phyloP scores from a whole-genome alignment of 2,797 vertebrate genomes.

The Tadarida brasiliensis region DNA sequence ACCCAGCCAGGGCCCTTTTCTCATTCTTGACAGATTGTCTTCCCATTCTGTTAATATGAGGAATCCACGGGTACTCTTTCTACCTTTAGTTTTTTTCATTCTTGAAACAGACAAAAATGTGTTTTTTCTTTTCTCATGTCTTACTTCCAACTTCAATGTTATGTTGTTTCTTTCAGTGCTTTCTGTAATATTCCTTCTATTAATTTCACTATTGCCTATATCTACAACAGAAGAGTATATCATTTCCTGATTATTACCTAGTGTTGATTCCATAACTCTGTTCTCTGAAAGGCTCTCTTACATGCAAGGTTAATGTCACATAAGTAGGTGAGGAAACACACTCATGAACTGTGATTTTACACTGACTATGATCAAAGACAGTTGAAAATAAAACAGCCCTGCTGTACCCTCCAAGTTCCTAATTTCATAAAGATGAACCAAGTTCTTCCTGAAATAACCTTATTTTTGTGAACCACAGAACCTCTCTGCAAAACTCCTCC shows the following conservation, averaged over 20 bases:
- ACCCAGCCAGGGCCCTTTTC: not conserved
- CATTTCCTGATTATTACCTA: not conserved
- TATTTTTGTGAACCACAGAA: not conserved
- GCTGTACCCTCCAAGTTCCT: not conserved
- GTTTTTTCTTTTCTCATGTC: not conserved
- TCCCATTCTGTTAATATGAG: not conserved
- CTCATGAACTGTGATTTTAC: not conserved
- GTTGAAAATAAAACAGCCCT: not conserved
- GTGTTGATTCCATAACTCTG: not conserved
- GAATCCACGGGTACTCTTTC: fast-evolving
- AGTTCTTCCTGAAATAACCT: not conserved
- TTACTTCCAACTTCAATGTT: not conserved
- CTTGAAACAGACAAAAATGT: not conserved
- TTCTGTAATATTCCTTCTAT: not conserved
- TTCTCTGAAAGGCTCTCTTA: not conserved
- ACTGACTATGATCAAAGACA: not conserved
- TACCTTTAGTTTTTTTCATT: not conserved
- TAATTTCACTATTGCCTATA: not conserved
- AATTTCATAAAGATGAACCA: not conserved
- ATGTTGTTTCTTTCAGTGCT: not conserved
- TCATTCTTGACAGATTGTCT: not conserved
- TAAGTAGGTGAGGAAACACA: not conserved
- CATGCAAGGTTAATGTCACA: not conserved
- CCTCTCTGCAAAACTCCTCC: not conserved
- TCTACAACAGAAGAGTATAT: not conserved